These are phyloP conservation scores for Plectrocnemia conspersa DNA, from an alignment of 1,140 invertebrate genomes.

Conservation along the genomic window DNA sequence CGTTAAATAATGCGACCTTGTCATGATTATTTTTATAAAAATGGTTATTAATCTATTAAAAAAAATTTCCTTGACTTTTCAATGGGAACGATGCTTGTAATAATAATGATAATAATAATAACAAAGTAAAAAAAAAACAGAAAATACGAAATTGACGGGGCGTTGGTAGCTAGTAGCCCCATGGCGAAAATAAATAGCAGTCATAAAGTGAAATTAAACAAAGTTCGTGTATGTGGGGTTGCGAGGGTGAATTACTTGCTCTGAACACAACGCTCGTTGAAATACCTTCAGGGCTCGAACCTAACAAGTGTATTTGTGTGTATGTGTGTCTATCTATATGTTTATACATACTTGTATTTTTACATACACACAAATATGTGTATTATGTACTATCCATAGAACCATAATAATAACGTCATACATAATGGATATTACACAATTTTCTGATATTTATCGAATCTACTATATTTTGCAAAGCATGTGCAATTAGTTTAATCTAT, in stretches of 20 bases:
- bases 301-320: too few relatives aligned
- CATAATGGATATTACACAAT: too few relatives aligned
- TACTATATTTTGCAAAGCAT: too few relatives aligned
- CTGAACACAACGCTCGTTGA: not conserved
- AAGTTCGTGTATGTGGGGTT: conserved; percentile 7
- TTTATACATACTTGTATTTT: too few relatives aligned
- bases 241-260: conserved; percentile 2
- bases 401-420: too few relatives aligned
- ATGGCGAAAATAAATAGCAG: conserved; percentile 20
- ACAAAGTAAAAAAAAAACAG: not conserved
- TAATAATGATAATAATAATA: not conserved
- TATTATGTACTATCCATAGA: too few relatives aligned
- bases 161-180: not conserved
- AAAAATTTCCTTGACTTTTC: not conserved
- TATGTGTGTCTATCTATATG: too few relatives aligned
- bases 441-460: too few relatives aligned
- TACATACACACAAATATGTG: too few relatives aligned
- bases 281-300: conserved; percentile 5
- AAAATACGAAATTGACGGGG: not conserved
- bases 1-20: too few relatives aligned
- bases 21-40: not conserved
- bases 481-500: too few relatives aligned
- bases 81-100: not conserved
- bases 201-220: conserved; percentile 25
- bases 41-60: too few relatives aligned